Base-by-base conservation (phyloP, 2,797 vertebrate species). In the Sebastes paucispinis region DNA sequence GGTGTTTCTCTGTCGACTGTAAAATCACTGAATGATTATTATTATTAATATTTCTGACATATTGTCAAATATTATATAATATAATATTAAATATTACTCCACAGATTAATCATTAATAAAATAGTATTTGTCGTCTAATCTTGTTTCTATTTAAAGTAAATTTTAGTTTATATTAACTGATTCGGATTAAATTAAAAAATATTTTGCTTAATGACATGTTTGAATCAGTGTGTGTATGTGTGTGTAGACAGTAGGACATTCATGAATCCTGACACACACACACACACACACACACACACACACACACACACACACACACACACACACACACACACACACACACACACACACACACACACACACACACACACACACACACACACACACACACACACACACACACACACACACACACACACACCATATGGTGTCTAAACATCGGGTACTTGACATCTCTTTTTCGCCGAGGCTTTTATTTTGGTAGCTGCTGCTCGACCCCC, bases 371-470 rank as follows among this genome's bases (percentile, higher is more conserved):
- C 63, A 87, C 89, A n/a, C n/a, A n/a, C n/a, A 2, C 24, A 2
- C 25, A 31, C 87, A 88, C 87, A 34, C 43, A 36, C 58, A 89
- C 89, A 90, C 87, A n/a, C 29, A 34, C 57, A 89, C 87, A 88
- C 87, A 27, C 43, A 54, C 58, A 88, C 89, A 90, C 87, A 52
- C 20, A n/a, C 52, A 55, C 14, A 58, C n/a, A 50, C 63, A 87
- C 84, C 86, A 89, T 80, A 84, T 85, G 81, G 75, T 68, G 73
- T 79, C 82, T 83, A 83, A 88, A 94, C 82, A 94, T 89, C 86
- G 79, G 90, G 82, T 65, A 43, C 92, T 94, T 94, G 94, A 95
- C 95, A 94, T 93, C 93, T 93, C 88, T 90, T 92, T 87, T 94
- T 92, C 13, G 14, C 39, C 13, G 60, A 5, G 24, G 72, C 85